These are phyloP conservation scores for Asbolus verrucosus DNA, from an alignment of 1,140 invertebrate genomes.

Conservation along the genomic window DNA sequence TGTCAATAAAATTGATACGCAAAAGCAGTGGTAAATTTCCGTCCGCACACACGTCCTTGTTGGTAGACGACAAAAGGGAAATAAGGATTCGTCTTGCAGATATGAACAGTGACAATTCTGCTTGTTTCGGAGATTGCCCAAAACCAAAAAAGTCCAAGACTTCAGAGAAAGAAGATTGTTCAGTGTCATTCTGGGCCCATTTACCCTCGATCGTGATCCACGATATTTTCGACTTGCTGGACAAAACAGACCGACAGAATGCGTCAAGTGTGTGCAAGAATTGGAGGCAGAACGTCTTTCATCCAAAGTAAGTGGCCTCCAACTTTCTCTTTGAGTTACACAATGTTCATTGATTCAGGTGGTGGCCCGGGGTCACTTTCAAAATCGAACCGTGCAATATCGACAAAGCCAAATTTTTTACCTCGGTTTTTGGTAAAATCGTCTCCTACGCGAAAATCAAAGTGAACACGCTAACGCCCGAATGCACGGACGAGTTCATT, in stretches of 20 bases:
- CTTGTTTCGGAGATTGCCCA: conserved; percentile 52
- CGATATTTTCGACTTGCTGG: conserved; percentile 60
- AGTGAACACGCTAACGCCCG: conserved; percentile 57
- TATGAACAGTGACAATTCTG: conserved; percentile 51
- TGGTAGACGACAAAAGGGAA: conserved; percentile 4
- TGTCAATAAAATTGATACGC: conserved; percentile 35
- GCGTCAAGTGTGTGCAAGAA: conserved; percentile 61
- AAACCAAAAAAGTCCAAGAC: conserved; percentile 55
- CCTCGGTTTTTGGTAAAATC: conserved; percentile 55
- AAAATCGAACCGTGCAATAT: conserved; percentile 54
- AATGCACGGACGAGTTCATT: conserved; percentile 61
- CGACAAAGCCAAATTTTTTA: conserved; percentile 54
- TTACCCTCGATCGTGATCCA: conserved; percentile 61
- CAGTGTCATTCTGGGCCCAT: conserved; percentile 54
- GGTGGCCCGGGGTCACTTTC: conserved; percentile 59
- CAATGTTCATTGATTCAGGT: conserved; percentile 59
- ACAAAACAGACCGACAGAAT: conserved; percentile 59
- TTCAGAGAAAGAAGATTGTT: conserved; percentile 34
- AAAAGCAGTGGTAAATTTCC: conserved; percentile 44
- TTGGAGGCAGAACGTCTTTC: conserved; percentile 62
- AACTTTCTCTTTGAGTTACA: conserved; percentile 18
- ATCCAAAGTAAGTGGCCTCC: conserved; percentile 59
- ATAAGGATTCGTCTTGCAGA: conserved; percentile 39
- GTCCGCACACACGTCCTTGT: conserved; percentile 6
- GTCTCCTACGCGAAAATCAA: conserved; percentile 58